Evolutionary conservation across 2,797 vertebrate genomes (phyloP), one percentile per base, ranked within the genome.

Genomic region (Oreortyx pictus): DNA sequence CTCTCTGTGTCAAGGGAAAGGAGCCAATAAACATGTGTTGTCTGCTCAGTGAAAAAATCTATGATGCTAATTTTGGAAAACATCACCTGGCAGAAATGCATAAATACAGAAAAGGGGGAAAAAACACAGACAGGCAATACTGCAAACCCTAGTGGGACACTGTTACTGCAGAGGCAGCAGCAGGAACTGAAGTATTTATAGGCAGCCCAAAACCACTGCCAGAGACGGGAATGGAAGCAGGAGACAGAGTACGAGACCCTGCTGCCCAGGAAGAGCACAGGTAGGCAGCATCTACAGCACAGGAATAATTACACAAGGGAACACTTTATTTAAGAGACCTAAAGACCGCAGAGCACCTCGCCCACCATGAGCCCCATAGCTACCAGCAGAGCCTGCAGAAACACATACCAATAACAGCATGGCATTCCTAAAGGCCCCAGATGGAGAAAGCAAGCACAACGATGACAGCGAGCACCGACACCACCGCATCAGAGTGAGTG

Each of bases 51-150:
- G 39, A 5, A 62, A 82, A 49, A 77, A 76, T 2, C 17, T 39
- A 75, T 2, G 18, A 68, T 79, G 57, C 59, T 91, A 85, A 95
- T 85, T 86, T 81, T 67, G 70, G 78, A 90, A 89, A 47, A 75
- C 0, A 4, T 39, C 64, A 93, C 88, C 83, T 91, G 37, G 66
- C 14, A 0, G 37, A 91, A 90, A 88, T 13, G 59, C 15, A 74
- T 39, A 76, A 92, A 84, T 37, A 81, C 7, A 61, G 16, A 75
- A 81, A 62, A 56, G n/a, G n/a, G n/a, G 19, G 13, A 29, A 7
- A 23, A 31, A 73, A 27, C 82, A 76, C 16, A n/a, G 4, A 52
- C 3, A 11, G 3, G 11, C 20, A 82, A 83, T 43, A 66, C 23
- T 71, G 49, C 80, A 56, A 88, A 88, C 75, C 62, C 61, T 79